phyloP scores from a whole-genome alignment of 2,113 vertebrate genomes.

The Ctenomys sociabilis region DNA sequence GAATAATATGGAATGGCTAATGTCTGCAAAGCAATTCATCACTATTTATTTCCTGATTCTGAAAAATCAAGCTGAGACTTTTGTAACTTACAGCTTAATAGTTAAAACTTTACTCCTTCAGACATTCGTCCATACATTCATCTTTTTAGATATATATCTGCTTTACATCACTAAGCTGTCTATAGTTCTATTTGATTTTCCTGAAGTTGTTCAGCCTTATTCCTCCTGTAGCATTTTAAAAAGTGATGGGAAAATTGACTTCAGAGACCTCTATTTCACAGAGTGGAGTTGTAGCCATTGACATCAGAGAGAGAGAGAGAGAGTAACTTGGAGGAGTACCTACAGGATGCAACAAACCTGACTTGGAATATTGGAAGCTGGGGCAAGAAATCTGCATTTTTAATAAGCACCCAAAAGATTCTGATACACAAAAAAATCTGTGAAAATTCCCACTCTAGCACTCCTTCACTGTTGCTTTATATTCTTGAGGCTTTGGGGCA shows the following conservation, averaged over 20 bases:
- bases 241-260: neutral
- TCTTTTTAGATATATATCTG: neutral
- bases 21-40: neutral
- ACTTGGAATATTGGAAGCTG: neutral
- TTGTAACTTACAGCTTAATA: slow-evolving; percentile 33
- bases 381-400: neutral
- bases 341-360: neutral
- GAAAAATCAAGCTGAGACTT: neutral
- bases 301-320: neutral
- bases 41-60: neutral
- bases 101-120: neutral
- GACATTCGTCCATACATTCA: neutral
- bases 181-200: neutral
- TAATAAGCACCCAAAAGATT: neutral
- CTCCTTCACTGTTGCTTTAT: neutral
- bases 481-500: neutral
- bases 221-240: neutral
- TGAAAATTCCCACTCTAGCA: neutral
- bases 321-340: neutral
- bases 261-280: neutral
- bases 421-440: neutral
- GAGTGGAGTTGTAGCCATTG: neutral
- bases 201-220: neutral
- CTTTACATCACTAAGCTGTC: neutral
- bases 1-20: neutral